A percentile compares a stretch with the other conserved stretches of the same genome.
Conservation (phyloP, 2,888 invertebrate species). For the Ecdyonurus torrentis region DNA sequence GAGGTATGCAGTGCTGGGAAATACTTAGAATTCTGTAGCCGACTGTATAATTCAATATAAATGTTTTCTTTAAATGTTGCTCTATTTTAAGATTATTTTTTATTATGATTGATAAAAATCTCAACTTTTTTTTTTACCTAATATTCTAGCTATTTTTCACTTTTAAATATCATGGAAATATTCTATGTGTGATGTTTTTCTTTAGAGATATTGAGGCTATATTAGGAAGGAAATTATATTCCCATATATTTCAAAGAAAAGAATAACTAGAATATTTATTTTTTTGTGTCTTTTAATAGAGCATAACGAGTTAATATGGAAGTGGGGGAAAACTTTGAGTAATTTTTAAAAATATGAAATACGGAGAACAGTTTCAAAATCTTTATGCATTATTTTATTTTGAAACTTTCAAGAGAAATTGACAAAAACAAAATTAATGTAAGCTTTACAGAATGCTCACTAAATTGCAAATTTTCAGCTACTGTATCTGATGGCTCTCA, state of each 20-base stretch:
- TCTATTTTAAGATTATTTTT: neutral
- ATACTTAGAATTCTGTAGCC: conserved; percentile 26
- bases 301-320: neutral
- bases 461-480: too few relatives aligned
- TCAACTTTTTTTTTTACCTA: neutral
- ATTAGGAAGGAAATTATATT: neutral
- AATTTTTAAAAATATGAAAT: too few relatives aligned
- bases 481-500: too few relatives aligned
- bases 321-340: too few relatives aligned
- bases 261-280: neutral
- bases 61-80: neutral
- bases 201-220: neutral
- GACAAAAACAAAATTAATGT: too few relatives aligned
- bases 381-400: too few relatives aligned
- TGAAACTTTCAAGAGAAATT: too few relatives aligned
- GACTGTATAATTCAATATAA: neutral
- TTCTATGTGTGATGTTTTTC: too few relatives aligned
- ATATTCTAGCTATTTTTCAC: neutral
- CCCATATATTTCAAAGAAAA: neutral
- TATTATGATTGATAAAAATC: neutral
- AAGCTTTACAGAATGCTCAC: too few relatives aligned
- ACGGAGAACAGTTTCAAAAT: too few relatives aligned
- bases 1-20: conserved; percentile 28
- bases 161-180: neutral
- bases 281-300: neutral